Evolutionary conservation across 2,113 vertebrate genomes (phyloP).

Genomic region (Aspiorhynchus laticeps): DNA sequence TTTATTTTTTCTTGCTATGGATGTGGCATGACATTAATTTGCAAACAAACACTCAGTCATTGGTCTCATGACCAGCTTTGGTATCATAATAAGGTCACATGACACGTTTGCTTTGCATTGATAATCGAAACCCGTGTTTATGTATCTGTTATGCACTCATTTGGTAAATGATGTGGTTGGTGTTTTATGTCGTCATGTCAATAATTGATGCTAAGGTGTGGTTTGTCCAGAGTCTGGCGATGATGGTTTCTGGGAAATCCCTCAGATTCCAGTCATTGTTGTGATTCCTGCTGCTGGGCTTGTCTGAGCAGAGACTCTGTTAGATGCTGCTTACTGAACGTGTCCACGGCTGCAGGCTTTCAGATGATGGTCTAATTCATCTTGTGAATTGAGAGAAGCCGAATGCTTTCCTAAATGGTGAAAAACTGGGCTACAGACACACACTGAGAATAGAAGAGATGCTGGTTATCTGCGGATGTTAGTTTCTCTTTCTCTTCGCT

Average conservation of each 20-base stretch:
- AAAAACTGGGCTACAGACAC: not conserved
- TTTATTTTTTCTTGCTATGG: too few relatives aligned
- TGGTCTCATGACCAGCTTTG: not conserved
- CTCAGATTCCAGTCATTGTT: constrained; percentile 77
- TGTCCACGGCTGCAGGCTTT: not conserved
- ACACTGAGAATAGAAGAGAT: not conserved
- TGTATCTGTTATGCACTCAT: constrained; percentile 48
- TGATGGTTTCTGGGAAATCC: constrained; percentile 71
- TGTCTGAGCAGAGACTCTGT: constrained; percentile 58
- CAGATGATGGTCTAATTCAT: not conserved
- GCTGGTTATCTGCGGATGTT: not conserved
- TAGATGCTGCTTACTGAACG: too few relatives aligned
- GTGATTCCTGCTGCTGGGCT: constrained; percentile 72
- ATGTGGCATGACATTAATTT: too few relatives aligned
- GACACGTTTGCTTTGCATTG: not conserved
- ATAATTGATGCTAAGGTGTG: constrained; percentile 52
- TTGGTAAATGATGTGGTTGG: not conserved
- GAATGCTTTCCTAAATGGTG: too few relatives aligned
- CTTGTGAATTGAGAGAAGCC: not conserved
- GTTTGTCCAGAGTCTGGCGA: constrained; percentile 11
- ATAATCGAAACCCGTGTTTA: not conserved
- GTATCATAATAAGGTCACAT: not conserved
- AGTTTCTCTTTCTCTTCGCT: not conserved
- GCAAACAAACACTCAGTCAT: too few relatives aligned
- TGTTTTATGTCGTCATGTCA: not conserved